Conservation (phyloP, 2,888 invertebrate genomes). For the Baccha elongata region DNA sequence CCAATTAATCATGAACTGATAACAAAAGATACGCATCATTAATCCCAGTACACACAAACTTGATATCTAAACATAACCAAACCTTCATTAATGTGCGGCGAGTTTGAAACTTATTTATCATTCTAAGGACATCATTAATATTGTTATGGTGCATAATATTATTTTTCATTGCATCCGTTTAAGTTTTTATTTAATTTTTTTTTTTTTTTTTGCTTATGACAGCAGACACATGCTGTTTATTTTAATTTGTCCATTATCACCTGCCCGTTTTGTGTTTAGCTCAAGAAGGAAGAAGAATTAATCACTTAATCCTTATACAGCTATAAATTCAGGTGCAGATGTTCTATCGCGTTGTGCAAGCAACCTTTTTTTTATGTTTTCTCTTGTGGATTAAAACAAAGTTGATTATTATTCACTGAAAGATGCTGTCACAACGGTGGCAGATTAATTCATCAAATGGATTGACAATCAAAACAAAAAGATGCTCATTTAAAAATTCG, state of each 20-base stretch:
- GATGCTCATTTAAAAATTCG: background rate
- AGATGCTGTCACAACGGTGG: slow-evolving; percentile 49
- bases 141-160: slow-evolving; percentile 33
- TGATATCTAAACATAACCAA: slow-evolving; percentile 38
- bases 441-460: slow-evolving; percentile 60
- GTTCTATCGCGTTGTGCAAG: background rate
- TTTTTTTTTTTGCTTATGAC: slow-evolving; percentile 25
- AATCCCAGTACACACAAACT: slow-evolving; percentile 23
- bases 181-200: background rate
- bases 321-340: slow-evolving; percentile 64
- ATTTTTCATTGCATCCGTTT: slow-evolving; percentile 17
- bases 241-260: slow-evolving; percentile 63
- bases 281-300: slow-evolving; percentile 37
- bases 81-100: slow-evolving; percentile 44
- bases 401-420: slow-evolving; percentile 56
- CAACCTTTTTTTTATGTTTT: slow-evolving; percentile 10
- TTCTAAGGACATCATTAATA: slow-evolving; percentile 55
- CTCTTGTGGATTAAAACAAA: slow-evolving; percentile 25
- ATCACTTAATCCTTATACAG: slow-evolving; percentile 61
- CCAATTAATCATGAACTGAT: slow-evolving; percentile 48
- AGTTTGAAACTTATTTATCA: slow-evolving; percentile 58
- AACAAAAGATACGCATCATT: slow-evolving; percentile 57
- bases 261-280: slow-evolving; percentile 42
- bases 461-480: slow-evolving; percentile 38
- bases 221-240: slow-evolving; percentile 55